A percentile compares a stretch with the other conserved stretches of the same genome.
These are phyloP conservation scores for Prunella himalayana DNA, from an alignment of 2,113 vertebrate genomes.

Conservation along the genomic window DNA sequence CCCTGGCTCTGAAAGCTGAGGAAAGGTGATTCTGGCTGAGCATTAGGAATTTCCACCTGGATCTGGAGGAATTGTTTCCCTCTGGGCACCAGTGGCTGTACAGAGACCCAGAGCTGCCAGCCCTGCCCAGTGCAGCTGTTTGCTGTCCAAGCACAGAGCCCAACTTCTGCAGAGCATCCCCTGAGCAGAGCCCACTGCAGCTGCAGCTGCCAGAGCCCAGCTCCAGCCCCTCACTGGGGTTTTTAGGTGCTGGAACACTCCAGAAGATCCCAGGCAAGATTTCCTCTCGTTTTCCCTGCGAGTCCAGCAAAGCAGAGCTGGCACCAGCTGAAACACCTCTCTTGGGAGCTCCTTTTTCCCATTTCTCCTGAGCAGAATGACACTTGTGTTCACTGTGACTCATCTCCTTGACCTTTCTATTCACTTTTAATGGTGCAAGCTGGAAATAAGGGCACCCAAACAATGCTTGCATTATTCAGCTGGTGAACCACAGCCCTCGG, in stretches of 20 bases:
- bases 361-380: conserved; percentile 31
- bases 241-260: background rate
- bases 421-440: conserved; percentile 33
- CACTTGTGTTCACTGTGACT: conserved; percentile 51
- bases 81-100: fast-evolving
- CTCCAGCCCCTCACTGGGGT: background rate
- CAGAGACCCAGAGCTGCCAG: background rate
- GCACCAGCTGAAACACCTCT: conserved; percentile 6
- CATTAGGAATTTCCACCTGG: fast-evolving
- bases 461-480: conserved; percentile 47
- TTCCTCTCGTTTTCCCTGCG: background rate
- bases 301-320: background rate
- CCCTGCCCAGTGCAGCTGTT: background rate
- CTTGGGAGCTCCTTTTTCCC: background rate
- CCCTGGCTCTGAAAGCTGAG: background rate
- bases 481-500: background rate
- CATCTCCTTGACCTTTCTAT: conserved; percentile 64
- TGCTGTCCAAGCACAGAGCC: background rate
- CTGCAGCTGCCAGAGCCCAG: background rate
- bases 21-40: background rate
- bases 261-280: background rate
- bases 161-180: background rate
- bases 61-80: background rate
- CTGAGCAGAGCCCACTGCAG: background rate
- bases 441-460: conserved; percentile 52